These are phyloP conservation scores for Agrochola lota DNA, from an alignment of 2,888 invertebrate species.

Conservation along the genomic window DNA sequence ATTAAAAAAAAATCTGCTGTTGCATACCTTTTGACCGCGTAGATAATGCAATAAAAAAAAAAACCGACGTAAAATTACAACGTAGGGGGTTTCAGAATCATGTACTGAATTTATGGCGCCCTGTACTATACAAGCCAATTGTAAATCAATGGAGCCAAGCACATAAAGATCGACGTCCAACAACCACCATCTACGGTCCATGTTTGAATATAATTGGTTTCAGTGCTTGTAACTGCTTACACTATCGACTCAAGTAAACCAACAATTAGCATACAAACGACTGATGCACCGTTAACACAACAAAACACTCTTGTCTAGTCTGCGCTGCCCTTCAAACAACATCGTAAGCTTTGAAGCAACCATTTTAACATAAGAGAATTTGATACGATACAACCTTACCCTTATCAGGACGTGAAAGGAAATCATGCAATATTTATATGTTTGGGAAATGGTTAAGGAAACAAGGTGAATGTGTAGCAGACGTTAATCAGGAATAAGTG, in stretches of 20 bases:
- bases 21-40: no score
- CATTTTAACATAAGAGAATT: constrained; percentile 54
- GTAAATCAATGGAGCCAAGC: constrained; percentile 7
- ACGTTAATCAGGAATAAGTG: constrained; percentile 69
- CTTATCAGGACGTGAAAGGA: constrained; percentile 64
- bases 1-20: no score
- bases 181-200: constrained; percentile 11
- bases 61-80: no score
- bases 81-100: no score
- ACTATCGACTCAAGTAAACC: constrained; percentile 41
- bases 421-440: constrained; percentile 69
- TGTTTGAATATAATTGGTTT: constrained; percentile 39
- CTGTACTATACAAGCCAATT: no score
- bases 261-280: constrained; percentile 48
- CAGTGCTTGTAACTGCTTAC: constrained; percentile 23
- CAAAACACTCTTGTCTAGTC: constrained; percentile 32
- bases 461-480: constrained; percentile 62
- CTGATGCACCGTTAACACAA: constrained; percentile 34
- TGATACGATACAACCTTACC: constrained; percentile 58
- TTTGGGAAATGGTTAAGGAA: constrained; percentile 63
- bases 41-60: no score
- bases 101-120: no score
- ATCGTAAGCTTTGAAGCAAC: constrained; percentile 30
- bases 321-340: constrained; percentile 12
- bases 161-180: constrained; percentile 28